phyloP scores from a whole-genome alignment of 1,140 invertebrate species.

The Medauroidea extradentata region DNA sequence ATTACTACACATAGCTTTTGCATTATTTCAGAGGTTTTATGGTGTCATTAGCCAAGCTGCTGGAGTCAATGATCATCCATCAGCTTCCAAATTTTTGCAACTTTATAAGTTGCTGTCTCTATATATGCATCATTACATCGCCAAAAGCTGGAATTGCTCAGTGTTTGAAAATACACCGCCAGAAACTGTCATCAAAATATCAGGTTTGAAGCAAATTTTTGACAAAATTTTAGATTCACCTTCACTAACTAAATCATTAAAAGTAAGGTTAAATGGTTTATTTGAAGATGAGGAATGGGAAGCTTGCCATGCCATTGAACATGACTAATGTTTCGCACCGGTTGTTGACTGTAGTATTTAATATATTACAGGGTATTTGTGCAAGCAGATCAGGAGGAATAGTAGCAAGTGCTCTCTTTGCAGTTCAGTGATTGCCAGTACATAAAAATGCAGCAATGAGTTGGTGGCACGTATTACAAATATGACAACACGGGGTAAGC shows the following conservation, averaged over 20 bases:
- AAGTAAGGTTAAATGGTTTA: too few relatives aligned
- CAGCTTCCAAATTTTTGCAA: conserved; percentile 22
- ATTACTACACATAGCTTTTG: too few relatives aligned
- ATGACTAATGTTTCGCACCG: conserved; percentile 14
- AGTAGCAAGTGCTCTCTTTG: too few relatives aligned
- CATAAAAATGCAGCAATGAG: too few relatives aligned
- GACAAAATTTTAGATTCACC: too few relatives aligned
- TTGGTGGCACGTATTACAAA: too few relatives aligned
- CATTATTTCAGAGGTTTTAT: conserved; percentile 23
- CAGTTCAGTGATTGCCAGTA: too few relatives aligned
- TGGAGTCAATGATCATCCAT: conserved; percentile 24
- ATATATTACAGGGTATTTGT: conserved; percentile 22
- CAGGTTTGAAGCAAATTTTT: too few relatives aligned
- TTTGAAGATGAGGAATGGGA: conserved; percentile 16
- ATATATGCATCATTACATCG: conserved; percentile 20
- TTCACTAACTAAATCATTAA: too few relatives aligned
- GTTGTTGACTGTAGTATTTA: conserved; percentile 23
- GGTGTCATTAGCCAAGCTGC: conserved; percentile 22
- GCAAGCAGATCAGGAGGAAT: neutral
- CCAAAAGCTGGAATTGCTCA: conserved; percentile 21
- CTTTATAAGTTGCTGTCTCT: conserved; percentile 24
- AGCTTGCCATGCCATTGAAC: conserved; percentile 16
- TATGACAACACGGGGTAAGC: too few relatives aligned
- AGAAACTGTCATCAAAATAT: too few relatives aligned
- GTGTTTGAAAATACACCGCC: too few relatives aligned